phyloP scores from a whole-genome alignment of 2,888 invertebrate genomes.

The Aethes cnicana region DNA sequence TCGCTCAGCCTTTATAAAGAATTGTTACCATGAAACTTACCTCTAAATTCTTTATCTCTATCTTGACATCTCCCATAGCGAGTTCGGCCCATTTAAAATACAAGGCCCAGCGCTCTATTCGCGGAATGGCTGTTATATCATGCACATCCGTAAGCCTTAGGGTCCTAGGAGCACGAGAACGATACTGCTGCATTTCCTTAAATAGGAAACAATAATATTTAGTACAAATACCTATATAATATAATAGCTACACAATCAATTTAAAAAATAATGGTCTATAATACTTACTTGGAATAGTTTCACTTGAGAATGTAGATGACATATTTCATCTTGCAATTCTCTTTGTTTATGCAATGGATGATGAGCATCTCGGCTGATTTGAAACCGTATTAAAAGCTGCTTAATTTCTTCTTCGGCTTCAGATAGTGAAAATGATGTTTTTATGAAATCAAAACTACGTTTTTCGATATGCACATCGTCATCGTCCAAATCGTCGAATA shows the following conservation, averaged over 20 bases:
- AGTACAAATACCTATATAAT: no score
- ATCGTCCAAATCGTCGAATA: constrained; percentile 48
- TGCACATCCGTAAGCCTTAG: constrained; percentile 28
- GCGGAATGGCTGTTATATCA: constrained; percentile 38
- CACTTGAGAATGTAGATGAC: constrained; percentile 38
- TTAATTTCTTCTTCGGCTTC: constrained; percentile 40
- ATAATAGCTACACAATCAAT: not conserved
- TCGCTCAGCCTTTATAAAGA: no score
- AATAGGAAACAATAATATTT: no score
- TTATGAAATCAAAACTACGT: constrained; percentile 27
- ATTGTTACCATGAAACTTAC: constrained; percentile 37
- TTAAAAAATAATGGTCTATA: not conserved
- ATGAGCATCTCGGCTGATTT: not conserved
- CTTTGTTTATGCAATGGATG: constrained; percentile 30
- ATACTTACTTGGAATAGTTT: constrained; percentile 52
- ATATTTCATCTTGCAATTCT: constrained; percentile 39
- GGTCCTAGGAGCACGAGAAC: constrained; percentile 23
- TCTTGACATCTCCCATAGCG: constrained; percentile 37
- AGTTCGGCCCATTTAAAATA: constrained; percentile 59
- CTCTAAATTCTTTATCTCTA: constrained; percentile 45
- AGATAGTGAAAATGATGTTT: constrained; percentile 43
- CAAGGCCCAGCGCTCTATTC: constrained; percentile 55
- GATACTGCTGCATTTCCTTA: constrained; percentile 18
- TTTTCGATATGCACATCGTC: constrained; percentile 29
- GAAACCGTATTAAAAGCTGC: constrained; percentile 35